Evolutionary conservation across 2,113 vertebrate genomes (phyloP), one percentile per base, ranked within the genome.

Genomic region (Lophura nycthemera): DNA sequence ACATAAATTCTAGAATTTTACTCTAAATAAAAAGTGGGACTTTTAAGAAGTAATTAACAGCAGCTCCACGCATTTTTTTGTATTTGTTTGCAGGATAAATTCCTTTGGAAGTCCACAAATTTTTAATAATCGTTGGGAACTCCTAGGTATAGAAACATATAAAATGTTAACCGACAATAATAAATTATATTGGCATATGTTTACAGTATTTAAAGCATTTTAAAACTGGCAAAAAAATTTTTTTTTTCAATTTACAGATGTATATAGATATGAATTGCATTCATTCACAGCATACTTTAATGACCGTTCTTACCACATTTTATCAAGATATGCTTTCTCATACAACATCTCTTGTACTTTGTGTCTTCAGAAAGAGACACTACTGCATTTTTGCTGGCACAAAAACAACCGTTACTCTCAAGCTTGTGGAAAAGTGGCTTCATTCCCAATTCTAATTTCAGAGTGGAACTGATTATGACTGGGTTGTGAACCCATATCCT

Each of bases 391-490:
- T 85, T 91, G 61, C 85, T 93, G 82, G 83, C 75, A 75, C 48
- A 38, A 78, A 72, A 52, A 4, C 65, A 86, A 65, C 45, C 1
- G 50, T 83, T 88, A 71, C 61, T 96, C 47, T 84, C 79, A 78
- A 88, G 88, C 69, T 92, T 94, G 84, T 95, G 92, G 93, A 95
- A 95, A 96, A 96, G 83, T 96, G 90, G 88, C 93, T 94, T 82
- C 76, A 40, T 88, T 96, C 94, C 92, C 93, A 92, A 83, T 94
- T 96, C 95, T 95, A 96, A 96, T 96, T 97, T 96, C 94, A 94
- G 96, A 94, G 83, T 95, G 83, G 89, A 95, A 92, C 91, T 92
- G 93, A 91, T 94, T 88, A 95, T 94, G 95, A 86, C 85, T 95
- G 85, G 91, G 94, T 96, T 95, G n/a, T n/a, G n/a, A n/a, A 94